Base-by-base conservation (phyloP, 2,888 invertebrate genomes). In the Lagria hirta region DNA sequence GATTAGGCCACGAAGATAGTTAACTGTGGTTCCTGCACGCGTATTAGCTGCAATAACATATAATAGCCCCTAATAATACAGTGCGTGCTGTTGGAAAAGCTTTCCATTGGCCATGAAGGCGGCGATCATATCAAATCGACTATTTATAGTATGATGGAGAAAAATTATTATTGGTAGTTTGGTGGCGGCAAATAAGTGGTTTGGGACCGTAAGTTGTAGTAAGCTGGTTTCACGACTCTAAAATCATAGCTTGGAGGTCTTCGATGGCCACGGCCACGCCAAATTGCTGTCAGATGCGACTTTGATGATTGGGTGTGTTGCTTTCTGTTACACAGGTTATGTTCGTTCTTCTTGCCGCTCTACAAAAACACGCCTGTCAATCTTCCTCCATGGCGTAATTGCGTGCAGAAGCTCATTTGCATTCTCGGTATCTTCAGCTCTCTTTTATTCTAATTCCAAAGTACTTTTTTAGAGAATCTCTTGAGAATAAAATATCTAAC, bases 51-150 rank as follows among this genome's bases (percentile, higher is more conserved):
- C 70, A 70, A 72, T 72, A 71, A 70, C 62, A 70, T 67, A 66
- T 72, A 72, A 72, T 72, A 70, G 70, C 64, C 69, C 70, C 55
- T 72, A 72, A 72, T 72, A 70, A 72, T n/a, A n/a, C 57, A 70
- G 71, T 70, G 68, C 70, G 71, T 70, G 71, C 54, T 56, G 52
- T 48, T 52, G 59, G 49, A 55, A 23, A 54, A 58, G 52, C 58
- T 64, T 64, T 61, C 65, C 65, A 70, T 70, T 71, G 70, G 71
- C 57, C 61, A 58, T 43, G 43, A 49, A 51, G 54, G 64, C 64
- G 54, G 64, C 64, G 69, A 70, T 71, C 70, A 67, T 68, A 71
- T 70, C 70, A 69, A 68, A 69, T 69, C 64, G 66, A 63, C 68
- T 70, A 68, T 69, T 70, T 70, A 70, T 67, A 70, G 65, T 63